A percentile compares a stretch with the other conserved stretches of the same genome.
Conservation (phyloP, 1,140 invertebrate genomes). For the Danaus melanippus region DNA sequence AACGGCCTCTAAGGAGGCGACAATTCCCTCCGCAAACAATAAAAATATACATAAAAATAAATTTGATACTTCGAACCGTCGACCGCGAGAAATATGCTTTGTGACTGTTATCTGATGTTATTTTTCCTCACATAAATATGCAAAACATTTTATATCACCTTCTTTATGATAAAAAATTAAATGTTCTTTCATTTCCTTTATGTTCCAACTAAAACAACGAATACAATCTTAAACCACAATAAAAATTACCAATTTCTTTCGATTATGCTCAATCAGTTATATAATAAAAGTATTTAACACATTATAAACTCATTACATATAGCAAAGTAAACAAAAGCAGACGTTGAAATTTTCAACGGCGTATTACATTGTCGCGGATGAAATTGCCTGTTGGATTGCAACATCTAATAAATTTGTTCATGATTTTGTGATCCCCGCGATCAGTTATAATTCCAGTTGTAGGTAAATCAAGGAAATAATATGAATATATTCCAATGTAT, state of each 20-base stretch:
- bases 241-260: no score
- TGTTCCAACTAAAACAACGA: no score
- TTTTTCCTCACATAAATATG: no score
- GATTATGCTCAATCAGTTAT: no score
- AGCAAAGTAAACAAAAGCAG: conserved; percentile 25
- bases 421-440: conserved; percentile 29
- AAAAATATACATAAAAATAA: conserved; percentile 70
- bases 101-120: conserved; percentile 18
- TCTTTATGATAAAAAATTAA: no score
- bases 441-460: no score
- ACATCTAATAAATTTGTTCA: conserved; percentile 53
- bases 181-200: no score
- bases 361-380: conserved; percentile 51
- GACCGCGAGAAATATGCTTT: conserved; percentile 52
- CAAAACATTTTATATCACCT: no score
- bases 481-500: conserved; percentile 5
- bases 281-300: no score
- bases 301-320: no score
- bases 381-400: conserved; percentile 51
- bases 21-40: conserved; percentile 66
- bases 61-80: conserved; percentile 56
- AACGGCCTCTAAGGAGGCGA: conserved; percentile 65
- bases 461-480: conserved; percentile 1
- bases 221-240: no score
- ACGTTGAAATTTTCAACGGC: conserved; percentile 46